Base-by-base conservation (phyloP, 2,113 vertebrate species). In the Rynchops niger region DNA sequence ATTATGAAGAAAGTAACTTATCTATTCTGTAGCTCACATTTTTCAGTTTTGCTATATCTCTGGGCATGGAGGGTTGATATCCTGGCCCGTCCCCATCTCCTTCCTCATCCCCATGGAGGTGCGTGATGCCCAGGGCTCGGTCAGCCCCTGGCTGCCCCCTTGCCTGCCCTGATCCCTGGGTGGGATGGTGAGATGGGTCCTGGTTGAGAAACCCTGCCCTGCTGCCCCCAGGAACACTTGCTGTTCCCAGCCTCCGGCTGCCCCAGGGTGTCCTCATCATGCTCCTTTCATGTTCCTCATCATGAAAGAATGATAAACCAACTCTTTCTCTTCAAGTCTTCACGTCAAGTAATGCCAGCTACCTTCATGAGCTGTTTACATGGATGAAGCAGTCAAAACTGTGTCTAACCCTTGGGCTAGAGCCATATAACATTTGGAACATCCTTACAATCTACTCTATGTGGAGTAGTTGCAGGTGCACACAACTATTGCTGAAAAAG, bases 151-250 rank as follows among this genome's bases (percentile, higher is more conserved):
- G 6, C 9, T 53, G 30, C 9, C 29, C 26, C 12, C 40, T 78
- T 1, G 1, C 7, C 11, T 2, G n/a, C 9, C 27, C n/a, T 27
- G 15, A 16, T 49, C 23, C 32, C 29, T 62, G 45, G 11, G 16
- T 29, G 18, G 20, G 47, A 20, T 19, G 5, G 40, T 27, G 40
- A 5, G 30, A 49, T 55, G 16, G 9, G 10, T 50, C 29, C 32
- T 45, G 38, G 14, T 7, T 38, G 23, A 8, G 11, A 82, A 61
- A 21, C 2, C 42, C 22, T 58, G 52, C n/a, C 55, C 34, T 66
- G 18, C 14, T 12, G 34, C 9, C 5, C 9, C 6, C 14, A 77
- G 27, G 21, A 77, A 58, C 30, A 20, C 16, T 36, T 2, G 0
- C 18, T 15, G 9, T n/a, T 61, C 55, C 27, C 0, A 1, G 19